Conservation (phyloP, 2,888 invertebrate genomes). For the Callyntrura guangdongensis region DNA sequence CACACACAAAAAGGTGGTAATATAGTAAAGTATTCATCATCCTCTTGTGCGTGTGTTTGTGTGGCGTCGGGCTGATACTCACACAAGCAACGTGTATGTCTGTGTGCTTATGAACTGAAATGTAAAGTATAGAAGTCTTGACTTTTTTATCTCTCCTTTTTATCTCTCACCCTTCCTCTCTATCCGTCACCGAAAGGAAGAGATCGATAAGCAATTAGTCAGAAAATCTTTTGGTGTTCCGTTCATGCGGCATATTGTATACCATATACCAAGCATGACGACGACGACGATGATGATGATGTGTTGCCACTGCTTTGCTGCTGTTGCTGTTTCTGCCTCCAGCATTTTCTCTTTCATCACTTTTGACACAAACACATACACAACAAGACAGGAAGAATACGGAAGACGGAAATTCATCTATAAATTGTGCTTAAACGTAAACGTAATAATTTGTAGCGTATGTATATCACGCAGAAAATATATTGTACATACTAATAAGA, state of each 20-base stretch:
- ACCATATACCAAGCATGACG: not conserved
- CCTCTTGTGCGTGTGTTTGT: conserved; percentile 1
- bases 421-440: conserved; percentile 37
- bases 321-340: conserved; percentile 39
- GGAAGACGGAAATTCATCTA: conserved; percentile 25
- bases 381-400: conserved; percentile 8
- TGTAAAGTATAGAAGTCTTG: not conserved
- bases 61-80: no score
- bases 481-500: not conserved
- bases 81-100: not conserved
- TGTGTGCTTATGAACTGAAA: not conserved
- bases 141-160: conserved; percentile 14
- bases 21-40: conserved; percentile 27
- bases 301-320: not conserved
- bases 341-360: conserved; percentile 60
- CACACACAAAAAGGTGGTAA: conserved; percentile 6
- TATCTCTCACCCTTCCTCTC: conserved; percentile 11
- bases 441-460: conserved; percentile 15
- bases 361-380: conserved; percentile 11
- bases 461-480: conserved; percentile 24
- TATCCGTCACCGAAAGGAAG: conserved; percentile 10
- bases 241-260: conserved; percentile 7
- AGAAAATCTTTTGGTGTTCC: conserved; percentile 81
- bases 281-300: no score
- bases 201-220: conserved; percentile 84